These are phyloP conservation scores for Bombus breviceps DNA, from an alignment of 1,140 invertebrate genomes.

Conservation along the genomic window DNA sequence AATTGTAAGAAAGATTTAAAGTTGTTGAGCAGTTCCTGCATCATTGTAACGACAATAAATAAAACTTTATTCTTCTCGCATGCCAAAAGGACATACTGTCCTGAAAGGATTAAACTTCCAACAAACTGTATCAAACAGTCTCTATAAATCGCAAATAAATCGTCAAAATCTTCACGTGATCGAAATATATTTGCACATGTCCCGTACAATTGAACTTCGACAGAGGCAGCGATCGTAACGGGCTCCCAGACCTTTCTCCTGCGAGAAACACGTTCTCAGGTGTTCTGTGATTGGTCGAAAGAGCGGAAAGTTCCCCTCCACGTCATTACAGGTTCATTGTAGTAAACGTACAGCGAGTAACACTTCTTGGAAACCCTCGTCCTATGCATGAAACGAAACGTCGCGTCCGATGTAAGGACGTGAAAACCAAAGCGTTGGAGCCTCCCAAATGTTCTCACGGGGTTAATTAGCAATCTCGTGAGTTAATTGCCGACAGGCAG, in stretches of 20 bases:
- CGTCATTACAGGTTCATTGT: constrained; percentile 40
- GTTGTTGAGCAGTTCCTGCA: no score
- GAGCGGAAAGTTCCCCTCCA: constrained; percentile 63
- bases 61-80: no score
- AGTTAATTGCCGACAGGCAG: constrained; percentile 66
- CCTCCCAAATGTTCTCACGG: constrained; percentile 66
- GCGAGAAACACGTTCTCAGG: constrained; percentile 61
- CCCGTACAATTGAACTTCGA: constrained; percentile 24
- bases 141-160: background rate
- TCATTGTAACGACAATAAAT: no score
- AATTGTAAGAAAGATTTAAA: background rate
- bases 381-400: constrained; percentile 2
- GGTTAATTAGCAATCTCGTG: constrained; percentile 75
- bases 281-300: constrained; percentile 65
- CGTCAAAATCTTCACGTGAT: constrained; percentile 11
- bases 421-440: constrained; percentile 53
- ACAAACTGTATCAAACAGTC: background rate
- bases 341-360: constrained; percentile 27
- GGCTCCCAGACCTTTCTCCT: constrained; percentile 73
- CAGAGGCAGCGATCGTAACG: constrained; percentile 67
- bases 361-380: constrained; percentile 15
- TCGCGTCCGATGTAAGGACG: constrained; percentile 37
- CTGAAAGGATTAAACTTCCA: background rate
- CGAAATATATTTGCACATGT: constrained; percentile 12
- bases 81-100: no score